These are phyloP conservation scores for Spheniscus mendiculus DNA, from an alignment of 2,113 vertebrate species.

Conservation along the genomic window DNA sequence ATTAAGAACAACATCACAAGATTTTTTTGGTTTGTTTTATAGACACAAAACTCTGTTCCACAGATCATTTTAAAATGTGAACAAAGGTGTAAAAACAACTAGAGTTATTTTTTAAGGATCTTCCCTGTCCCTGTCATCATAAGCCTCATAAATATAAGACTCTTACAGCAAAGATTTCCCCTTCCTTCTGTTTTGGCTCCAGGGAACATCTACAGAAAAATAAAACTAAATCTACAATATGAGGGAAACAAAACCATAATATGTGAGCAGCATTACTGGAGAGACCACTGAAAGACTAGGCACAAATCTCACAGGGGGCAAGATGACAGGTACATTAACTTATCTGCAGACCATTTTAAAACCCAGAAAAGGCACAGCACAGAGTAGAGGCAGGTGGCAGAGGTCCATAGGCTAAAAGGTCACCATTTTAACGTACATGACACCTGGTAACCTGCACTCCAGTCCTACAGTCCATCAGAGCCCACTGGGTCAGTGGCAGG, in stretches of 20 bases:
- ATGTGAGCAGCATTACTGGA: not conserved
- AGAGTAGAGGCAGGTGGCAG: not conserved
- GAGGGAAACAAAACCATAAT: constrained; percentile 2
- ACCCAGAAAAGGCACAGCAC: not conserved
- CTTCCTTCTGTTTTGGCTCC: constrained; percentile 47
- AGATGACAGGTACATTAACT: constrained; percentile 5
- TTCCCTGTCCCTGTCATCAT: not conserved
- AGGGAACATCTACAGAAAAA: constrained; percentile 19
- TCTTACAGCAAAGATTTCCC: constrained; percentile 4
- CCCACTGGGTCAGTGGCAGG: not conserved
- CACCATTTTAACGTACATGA: not conserved
- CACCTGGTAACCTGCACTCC: not conserved
- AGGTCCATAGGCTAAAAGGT: not conserved
- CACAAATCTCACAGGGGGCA: constrained; percentile 24
- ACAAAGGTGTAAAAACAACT: not conserved
- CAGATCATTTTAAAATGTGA: constrained; percentile 49
- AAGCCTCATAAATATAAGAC: constrained; percentile 44
- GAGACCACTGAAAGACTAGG: not conserved
- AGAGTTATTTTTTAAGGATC: not conserved
- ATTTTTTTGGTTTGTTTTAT: constrained; percentile 43
- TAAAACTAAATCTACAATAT: constrained; percentile 41
- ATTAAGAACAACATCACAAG: constrained; percentile 57
- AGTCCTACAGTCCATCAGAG: not conserved
- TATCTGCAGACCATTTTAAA: constrained; percentile 10
- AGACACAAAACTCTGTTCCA: not conserved